Base-by-base conservation (phyloP, 2,113 vertebrate species). In the Tachuris rubrigastra region DNA sequence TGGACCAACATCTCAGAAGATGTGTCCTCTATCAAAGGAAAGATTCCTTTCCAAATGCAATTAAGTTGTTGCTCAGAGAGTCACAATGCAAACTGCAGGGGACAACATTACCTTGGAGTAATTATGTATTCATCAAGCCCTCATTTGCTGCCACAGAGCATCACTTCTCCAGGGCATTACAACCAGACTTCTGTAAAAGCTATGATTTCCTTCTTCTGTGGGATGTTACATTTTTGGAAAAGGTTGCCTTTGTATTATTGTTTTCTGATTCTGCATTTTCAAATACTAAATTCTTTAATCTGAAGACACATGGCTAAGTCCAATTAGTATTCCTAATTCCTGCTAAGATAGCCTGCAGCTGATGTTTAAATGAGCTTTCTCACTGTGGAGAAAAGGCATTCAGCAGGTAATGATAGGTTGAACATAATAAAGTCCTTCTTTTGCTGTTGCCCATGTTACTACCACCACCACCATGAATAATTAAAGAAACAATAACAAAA, bases 231-330 rank as follows among this genome's bases (percentile, higher is more conserved):
- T 46, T 78, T 91, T 75, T 59, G 4, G 11, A 33, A 62, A 83
- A 74, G 6, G 3, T 66, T 66, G n/a, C 1, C 4, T 31, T 85
- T n/a, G 2, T 1, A 2, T 49, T 63, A 2, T 52, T 60, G 12
- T 52, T 56, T 87, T 56, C 37, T n/a, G 17, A 76, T 18, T 41
- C 39, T 67, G 10, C 10, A 12, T 60, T 92, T 89, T 84, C 7
- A 25, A 63, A 68, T 37, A 60, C 5, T 10, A 33, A 69, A 69
- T 56, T 72, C 11, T 71, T 86, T 55, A 78, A 78, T 33, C 22
- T 49, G 69, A 76, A 94, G 84, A 56, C 6, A 37, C 44, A 37
- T 18, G 25, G 18, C 10, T 74, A 37, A 25, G 10, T 65, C 52
- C 78, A 37, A 60, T 76, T 47, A 21, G 5, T 37, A 12, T 39